Base-by-base conservation (phyloP, 1,140 invertebrate genomes). In the Phortica variegata region DNA sequence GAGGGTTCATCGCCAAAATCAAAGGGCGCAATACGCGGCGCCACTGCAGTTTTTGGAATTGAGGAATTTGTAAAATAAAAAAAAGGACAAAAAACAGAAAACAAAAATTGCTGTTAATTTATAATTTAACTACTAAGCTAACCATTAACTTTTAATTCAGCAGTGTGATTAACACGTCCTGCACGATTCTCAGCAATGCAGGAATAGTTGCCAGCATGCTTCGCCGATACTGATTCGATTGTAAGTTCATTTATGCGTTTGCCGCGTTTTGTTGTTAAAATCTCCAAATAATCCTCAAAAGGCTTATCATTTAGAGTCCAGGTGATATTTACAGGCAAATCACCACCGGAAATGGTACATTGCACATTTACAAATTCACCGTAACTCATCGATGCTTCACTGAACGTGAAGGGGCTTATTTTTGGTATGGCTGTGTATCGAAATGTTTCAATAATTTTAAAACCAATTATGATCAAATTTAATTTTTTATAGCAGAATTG, bases 171-270 rank as follows among this genome's bases (percentile, higher is more conserved):
- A 39, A 81, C 81, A 54, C 77, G 77, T 48, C 86, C 87, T 54
- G 85, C 87, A 18, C 75, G 76, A 76, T 90, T 90, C 41, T 81
- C 81, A 56, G 85, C 88, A 38, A 81, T 81, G 79, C 90, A 91
- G 39, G 88, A 87, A 76, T 92, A 93, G 73, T 89, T 87, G 39
- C 89, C 88, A 32, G 82, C 82, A 77, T 91, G 87, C 61, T 82
- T 80, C 39, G 87, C 85, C 56, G 83, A 85, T 44, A 87, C 85
- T 10, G 85, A 83, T 49, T 88, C 84, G 47, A 94, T 92, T 20
- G 84, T 85, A 47, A 95, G 77, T 58, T 90, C 78, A 45, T 84
- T 86, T 47, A 85, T 85, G 65, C 84, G 83, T 52, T 84, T 82
- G 39, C 87, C 86, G 58, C 87, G 73, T 73, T 82, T 84, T 2